Base-by-base conservation (phyloP, 2,888 invertebrate species). In the Heliconius hortense region DNA sequence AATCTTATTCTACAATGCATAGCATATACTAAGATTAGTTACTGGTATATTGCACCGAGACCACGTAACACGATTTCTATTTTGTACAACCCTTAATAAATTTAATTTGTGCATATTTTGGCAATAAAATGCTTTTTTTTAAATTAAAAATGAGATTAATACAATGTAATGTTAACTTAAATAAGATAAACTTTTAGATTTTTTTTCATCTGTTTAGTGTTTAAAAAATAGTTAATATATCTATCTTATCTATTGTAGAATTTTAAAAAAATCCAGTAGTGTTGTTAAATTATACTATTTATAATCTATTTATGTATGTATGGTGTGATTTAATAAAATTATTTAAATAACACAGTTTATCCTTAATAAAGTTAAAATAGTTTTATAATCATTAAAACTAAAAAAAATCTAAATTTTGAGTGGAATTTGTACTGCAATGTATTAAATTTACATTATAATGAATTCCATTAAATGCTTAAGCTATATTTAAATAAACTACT, bases 1-100 rank as follows among this genome's bases (percentile, higher is more conserved):
- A n/a, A 2, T 53, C 68, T 68, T 68, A 68, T 10, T 53, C 31
- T 68, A 53, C 2, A 67, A 67, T 53, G 68, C 53, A 48, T 68
- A 31, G 68, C 68, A 68, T 31, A 31, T 56, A 69, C 56, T 69
- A 69, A 69, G 7, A 31, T 15, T 69, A 69, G 56, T 69, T 53
- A 64, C 64, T 64, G 67, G 35, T 48, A 48, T 68, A 70, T 56
- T 70, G 70, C 59, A 70, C 59, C 56, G 70, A 70, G 53, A 70
- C 31, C 70, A 70, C 70, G 70, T 70, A 56, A 70, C 24, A 24
- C 24, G 24, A 24, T n/a, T 35, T 24, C 59, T 59, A 70, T 4
- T 70, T 70, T 70, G 35, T 70, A 70, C 70, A 70, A 35, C 11
- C 31, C 48, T 69, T 53, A 69, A 53, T 28, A 31, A 15, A n/a